A percentile compares a stretch with the other conserved stretches of the same genome.
Conservation (phyloP, 2,888 invertebrate species). For the Nomada ruficornis region DNA sequence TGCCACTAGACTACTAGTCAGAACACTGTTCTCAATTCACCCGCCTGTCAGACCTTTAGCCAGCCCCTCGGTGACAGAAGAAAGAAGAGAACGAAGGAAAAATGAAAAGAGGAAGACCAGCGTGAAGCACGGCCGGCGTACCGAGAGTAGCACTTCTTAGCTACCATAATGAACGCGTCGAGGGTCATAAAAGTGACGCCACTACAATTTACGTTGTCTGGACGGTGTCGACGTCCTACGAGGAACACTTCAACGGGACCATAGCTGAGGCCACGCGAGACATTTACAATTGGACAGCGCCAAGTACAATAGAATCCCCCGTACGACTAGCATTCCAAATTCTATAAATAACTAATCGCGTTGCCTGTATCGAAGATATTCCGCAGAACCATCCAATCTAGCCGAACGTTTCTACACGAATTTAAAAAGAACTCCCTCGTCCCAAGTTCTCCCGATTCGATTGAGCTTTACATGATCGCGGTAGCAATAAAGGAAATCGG, state of each 20-base stretch:
- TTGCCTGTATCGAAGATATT: too few relatives aligned
- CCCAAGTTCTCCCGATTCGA: constrained; percentile 13
- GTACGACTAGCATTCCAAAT: neutral
- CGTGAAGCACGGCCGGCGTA: constrained; percentile 41
- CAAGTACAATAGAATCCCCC: neutral
- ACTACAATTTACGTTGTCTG: constrained; percentile 70
- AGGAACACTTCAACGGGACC: constrained; percentile 38
- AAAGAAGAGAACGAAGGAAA: constrained; percentile 30
- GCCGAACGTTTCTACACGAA: neutral
- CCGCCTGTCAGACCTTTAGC: constrained; percentile 17
- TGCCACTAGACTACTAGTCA: neutral
- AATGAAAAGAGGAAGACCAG: constrained; percentile 28
- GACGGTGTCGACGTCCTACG: constrained; percentile 59
- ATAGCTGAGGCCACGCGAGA: constrained; percentile 13
- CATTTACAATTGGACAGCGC: constrained; percentile 2
- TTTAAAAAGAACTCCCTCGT: neutral
- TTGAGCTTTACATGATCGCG: constrained; percentile 3
- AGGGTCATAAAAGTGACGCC: constrained; percentile 65
- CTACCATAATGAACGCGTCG: constrained; percentile 67
- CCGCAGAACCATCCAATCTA: neutral
- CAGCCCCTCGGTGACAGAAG: constrained; percentile 17
- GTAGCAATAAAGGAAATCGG: constrained; percentile 27
- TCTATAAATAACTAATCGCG: neutral
- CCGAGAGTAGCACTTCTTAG: constrained; percentile 56
- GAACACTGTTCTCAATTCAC: constrained; percentile 44